Conservation (phyloP, 2,113 vertebrate species). For the Stercorarius parasiticus region DNA sequence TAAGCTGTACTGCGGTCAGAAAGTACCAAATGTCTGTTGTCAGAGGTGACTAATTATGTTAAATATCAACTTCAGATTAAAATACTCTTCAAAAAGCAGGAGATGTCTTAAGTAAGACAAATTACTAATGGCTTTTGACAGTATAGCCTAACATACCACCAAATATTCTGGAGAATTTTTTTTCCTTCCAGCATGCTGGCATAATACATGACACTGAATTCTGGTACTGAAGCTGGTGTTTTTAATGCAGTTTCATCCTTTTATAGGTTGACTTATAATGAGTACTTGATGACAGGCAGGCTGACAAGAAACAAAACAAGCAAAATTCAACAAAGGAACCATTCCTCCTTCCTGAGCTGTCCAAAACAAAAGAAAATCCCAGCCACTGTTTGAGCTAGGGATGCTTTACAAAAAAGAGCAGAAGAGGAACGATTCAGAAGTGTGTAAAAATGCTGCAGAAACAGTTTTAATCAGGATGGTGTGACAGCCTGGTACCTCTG, state of each 20-base stretch:
- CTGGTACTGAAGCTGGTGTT: background rate
- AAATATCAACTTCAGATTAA: background rate
- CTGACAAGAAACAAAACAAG: slow-evolving; percentile 4
- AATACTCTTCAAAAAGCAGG: background rate
- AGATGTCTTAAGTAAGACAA: background rate
- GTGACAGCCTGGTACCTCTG: background rate
- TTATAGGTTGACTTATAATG: background rate
- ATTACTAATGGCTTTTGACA: background rate
- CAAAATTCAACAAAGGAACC: background rate
- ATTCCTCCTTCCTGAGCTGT: background rate
- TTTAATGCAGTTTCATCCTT: background rate
- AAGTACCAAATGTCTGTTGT: background rate
- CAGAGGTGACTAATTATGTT: background rate
- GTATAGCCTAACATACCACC: background rate
- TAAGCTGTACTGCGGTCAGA: background rate
- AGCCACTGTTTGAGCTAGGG: background rate
- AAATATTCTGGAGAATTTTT: background rate
- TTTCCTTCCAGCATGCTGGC: background rate
- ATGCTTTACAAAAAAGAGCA: background rate
- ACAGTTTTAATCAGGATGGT: background rate
- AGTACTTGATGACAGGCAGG: background rate
- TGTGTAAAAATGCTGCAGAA: background rate
- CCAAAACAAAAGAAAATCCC: background rate
- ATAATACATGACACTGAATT: background rate
- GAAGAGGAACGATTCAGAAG: background rate